Conservation (phyloP, 2,888 invertebrate species). For the Stictocephala bisonia region DNA sequence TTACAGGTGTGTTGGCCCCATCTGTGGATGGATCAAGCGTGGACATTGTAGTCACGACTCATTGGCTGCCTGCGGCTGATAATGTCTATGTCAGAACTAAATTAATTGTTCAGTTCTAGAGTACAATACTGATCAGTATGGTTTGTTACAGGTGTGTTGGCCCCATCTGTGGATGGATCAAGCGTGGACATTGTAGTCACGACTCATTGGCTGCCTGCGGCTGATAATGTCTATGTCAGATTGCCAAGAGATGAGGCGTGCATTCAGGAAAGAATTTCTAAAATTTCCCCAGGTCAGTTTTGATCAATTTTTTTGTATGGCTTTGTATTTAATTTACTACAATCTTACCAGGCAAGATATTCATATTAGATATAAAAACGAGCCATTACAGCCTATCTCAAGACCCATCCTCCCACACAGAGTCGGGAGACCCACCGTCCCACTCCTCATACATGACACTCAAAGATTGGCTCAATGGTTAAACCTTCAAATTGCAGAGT, state of each 20-base stretch:
- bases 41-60: constrained; percentile 78
- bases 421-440: too few species aligned
- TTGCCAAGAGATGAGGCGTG: constrained; percentile 75
- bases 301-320: neutral
- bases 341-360: too few species aligned
- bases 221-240: constrained; percentile 67
- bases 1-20: constrained; percentile 66
- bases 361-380: too few species aligned
- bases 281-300: constrained; percentile 1
- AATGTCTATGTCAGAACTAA: constrained; percentile 68
- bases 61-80: constrained; percentile 76
- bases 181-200: constrained; percentile 76
- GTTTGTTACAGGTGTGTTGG: constrained; percentile 65
- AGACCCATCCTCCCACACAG: too few species aligned
- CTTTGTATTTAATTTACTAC: neutral
- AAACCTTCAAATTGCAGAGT: too few species aligned
- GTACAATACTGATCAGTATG: too few species aligned
- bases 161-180: constrained; percentile 66
- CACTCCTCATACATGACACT: too few species aligned
- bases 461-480: too few species aligned
- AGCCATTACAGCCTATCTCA: too few species aligned
- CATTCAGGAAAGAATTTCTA: constrained; percentile 68
- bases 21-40: constrained; percentile 67
- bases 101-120: too few species aligned
- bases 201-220: constrained; percentile 79